These are phyloP conservation scores for Erannis defoliaria DNA, from an alignment of 2,888 invertebrate species.

Conservation along the genomic window DNA sequence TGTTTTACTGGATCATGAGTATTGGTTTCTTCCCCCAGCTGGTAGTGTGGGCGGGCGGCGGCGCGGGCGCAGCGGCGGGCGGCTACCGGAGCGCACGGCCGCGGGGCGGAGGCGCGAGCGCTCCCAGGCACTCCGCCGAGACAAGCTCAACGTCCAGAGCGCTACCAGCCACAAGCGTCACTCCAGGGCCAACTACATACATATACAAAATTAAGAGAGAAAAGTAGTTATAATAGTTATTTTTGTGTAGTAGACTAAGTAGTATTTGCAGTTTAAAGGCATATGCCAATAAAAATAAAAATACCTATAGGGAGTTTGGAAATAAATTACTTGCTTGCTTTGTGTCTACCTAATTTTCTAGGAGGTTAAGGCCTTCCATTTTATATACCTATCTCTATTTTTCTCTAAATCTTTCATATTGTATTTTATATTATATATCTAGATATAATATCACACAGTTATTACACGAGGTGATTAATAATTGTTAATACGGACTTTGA, in stretches of 20 bases:
- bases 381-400: no score
- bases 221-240: not conserved
- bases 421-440: no score
- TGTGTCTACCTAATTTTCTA: no score
- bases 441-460: no score
- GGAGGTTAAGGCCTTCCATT: no score
- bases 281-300: no score
- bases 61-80: slow-evolving; percentile 50
- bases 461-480: no score
- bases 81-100: slow-evolving; percentile 52
- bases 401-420: no score
- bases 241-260: no score
- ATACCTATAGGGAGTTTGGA: no score
- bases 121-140: slow-evolving; percentile 63
- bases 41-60: slow-evolving; percentile 52
- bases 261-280: not conserved
- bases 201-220: not conserved
- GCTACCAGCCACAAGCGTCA: slow-evolving; percentile 66
- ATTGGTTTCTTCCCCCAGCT: slow-evolving; percentile 40
- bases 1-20: no score
- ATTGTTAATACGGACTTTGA: not conserved
- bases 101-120: slow-evolving; percentile 61
- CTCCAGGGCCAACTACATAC: slow-evolving; percentile 45
- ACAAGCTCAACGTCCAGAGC: slow-evolving; percentile 70
- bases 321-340: no score